phyloP scores from a whole-genome alignment of 2,888 invertebrate species.

The Thalpophila matura region DNA sequence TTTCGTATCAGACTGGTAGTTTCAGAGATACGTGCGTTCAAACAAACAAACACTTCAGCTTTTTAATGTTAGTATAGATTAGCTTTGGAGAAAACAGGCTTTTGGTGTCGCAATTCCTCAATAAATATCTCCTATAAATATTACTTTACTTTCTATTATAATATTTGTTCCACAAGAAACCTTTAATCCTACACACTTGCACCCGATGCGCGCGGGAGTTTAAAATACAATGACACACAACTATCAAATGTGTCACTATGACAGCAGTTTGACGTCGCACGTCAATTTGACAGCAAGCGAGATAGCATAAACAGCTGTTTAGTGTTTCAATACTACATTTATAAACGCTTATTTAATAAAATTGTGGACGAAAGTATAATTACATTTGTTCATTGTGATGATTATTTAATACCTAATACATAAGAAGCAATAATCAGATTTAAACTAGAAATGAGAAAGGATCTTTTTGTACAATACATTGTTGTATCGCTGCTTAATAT shows the following conservation, averaged over 20 bases:
- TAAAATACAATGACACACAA: conserved; percentile 3
- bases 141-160: too few relatives aligned
- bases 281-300: conserved; percentile 20
- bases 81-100: too few relatives aligned
- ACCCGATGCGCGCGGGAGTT: not conserved
- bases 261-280: conserved; percentile 28
- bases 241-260: conserved; percentile 2
- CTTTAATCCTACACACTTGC: conserved; percentile 2
- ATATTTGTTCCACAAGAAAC: not conserved
- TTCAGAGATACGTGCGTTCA: too few relatives aligned
- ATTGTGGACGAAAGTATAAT: not conserved
- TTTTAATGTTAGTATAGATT: too few relatives aligned
- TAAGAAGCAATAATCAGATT: not conserved
- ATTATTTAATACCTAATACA: not conserved
- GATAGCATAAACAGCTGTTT: conserved; percentile 12
- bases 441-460: not conserved
- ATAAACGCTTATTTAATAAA: conserved; percentile 49
- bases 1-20: too few relatives aligned
- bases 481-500: too few relatives aligned
- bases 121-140: too few relatives aligned
- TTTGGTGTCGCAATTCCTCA: too few relatives aligned
- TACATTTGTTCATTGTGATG: conserved; percentile 17
- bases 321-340: conserved; percentile 37
- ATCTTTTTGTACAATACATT: not conserved
- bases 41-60: too few relatives aligned